Conservation (phyloP, 1,140 invertebrate species). For the Drosophila asahinai region DNA sequence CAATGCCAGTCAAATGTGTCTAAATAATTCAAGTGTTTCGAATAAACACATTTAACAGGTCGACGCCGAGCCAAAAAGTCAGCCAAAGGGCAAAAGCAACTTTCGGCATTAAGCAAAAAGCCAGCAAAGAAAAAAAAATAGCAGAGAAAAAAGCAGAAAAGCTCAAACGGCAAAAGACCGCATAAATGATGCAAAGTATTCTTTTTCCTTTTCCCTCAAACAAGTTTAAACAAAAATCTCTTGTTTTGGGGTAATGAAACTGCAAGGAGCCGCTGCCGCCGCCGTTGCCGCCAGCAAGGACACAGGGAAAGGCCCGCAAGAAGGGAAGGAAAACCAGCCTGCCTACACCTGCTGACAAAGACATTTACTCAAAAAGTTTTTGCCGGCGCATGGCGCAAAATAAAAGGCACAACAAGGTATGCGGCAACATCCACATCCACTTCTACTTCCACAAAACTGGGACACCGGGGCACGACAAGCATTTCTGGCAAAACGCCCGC, state of each 20-base stretch:
- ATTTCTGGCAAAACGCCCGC: conserved; percentile 78
- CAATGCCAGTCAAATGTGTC: conserved; percentile 50
- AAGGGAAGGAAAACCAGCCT: conserved; percentile 39
- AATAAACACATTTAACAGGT: conserved; percentile 69
- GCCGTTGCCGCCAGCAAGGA: conserved; percentile 25
- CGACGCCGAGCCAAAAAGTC: conserved; percentile 42
- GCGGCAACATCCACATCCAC: conserved; percentile 40
- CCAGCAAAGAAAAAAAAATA: conserved; percentile 13
- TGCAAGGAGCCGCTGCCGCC: conserved; percentile 32
- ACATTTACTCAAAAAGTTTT: conserved; percentile 83
- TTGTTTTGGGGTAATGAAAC: conserved; percentile 77
- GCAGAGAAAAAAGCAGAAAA: conserved; percentile 14
- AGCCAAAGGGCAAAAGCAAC: conserved; percentile 51
- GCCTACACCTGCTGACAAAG: conserved; percentile 81
- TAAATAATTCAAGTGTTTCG: conserved; percentile 78
- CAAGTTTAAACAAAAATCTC: conserved; percentile 83
- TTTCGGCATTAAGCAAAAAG: conserved; percentile 66
- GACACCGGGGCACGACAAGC: conserved; percentile 66
- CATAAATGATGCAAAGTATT: conserved; percentile 82
- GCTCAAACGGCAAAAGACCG: conserved; percentile 69
- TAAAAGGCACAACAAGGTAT: conserved; percentile 66
- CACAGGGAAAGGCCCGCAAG: conserved; percentile 41
- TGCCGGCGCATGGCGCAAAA: conserved; percentile 59
- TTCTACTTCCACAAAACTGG: conserved; percentile 50
- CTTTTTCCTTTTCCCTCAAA: conserved; percentile 52